Evolutionary conservation across 2,888 invertebrate species (phyloP), one percentile per base, ranked within the genome.

Genomic region (Auanema freiburgensis): DNA sequence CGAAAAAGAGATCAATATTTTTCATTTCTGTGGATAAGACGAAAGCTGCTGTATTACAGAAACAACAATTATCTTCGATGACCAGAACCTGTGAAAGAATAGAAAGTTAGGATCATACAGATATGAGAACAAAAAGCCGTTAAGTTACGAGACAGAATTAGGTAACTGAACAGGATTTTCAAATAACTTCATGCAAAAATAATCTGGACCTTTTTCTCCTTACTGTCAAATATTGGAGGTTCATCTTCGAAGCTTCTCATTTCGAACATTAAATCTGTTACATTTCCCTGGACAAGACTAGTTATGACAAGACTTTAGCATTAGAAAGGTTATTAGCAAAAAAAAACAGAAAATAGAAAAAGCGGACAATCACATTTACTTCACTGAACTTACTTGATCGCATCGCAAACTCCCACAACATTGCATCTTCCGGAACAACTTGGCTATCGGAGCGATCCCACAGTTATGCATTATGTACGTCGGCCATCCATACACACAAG

Each of bases 401-500:
- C 71, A 67, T 16, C 69, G 57, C 59, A 69, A 59, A 16, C 61
- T 55, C 33, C 71, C 73, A 52, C 76, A 79, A 50, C 73, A 78
- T 50, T 73, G 73, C 2, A 76, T 46, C 14, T 59, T 65, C 40
- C 69, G 44, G 23, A 57, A 69, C 18, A 80, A 65, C n/a, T 63
- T 58, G 53, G 21, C 66, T 53, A 71, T 71, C 2, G 79, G 60
- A 23, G 56, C 44, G 49, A 55, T 62, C 12, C 69, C 65, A 44
- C 69, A 76, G 55, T 82, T 80, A 51, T 79, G 72, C 18, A 74
- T 43, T 44, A 81, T 44, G 65, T 91, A 91, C 79, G 91, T 90
- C 0, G 92, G 90, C 92, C 92, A 93, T 0, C 93, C 92, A 83
- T 93, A 93, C 8, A 91, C 89, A 5, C 91, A 91, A 83, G 91